phyloP scores from a whole-genome alignment of 2,113 vertebrate species.

The Accipiter virgatus region DNA sequence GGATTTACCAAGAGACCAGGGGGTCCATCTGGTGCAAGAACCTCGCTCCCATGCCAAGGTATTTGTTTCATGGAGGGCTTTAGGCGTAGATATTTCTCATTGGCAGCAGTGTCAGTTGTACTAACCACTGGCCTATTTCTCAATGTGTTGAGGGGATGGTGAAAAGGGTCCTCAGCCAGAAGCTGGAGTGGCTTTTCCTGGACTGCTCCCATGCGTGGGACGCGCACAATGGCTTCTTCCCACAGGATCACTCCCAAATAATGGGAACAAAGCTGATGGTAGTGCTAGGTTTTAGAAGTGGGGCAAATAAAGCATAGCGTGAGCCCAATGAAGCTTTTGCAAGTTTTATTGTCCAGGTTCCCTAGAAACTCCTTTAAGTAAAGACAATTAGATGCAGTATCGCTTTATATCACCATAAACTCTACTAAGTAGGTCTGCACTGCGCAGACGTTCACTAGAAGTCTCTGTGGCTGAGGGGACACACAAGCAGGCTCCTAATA shows the following conservation, averaged over 20 bases:
- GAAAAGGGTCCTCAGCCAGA: neutral
- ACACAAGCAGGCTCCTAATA: neutral
- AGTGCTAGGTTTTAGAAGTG: neutral
- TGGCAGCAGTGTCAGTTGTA: neutral
- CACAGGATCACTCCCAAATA: neutral
- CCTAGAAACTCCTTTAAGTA: neutral
- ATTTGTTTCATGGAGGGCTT: neutral
- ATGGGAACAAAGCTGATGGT: neutral
- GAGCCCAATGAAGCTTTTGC: neutral
- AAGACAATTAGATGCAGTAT: neutral
- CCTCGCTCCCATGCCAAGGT: neutral
- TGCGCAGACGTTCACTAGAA: accelerated
- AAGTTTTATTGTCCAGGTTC: neutral
- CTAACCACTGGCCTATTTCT: neutral
- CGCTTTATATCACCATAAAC: accelerated
- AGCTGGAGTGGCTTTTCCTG: neutral
- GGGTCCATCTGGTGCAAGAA: slow-evolving; percentile 67
- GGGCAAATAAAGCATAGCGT: neutral
- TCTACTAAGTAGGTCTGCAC: neutral
- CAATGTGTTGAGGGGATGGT: neutral
- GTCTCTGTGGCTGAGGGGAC: neutral
- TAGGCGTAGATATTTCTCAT: neutral
- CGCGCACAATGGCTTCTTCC: neutral
- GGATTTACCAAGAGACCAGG: slow-evolving; percentile 61
- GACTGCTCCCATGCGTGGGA: neutral